A percentile compares a stretch with the other conserved stretches of the same genome.
Conservation (phyloP, 2,797 vertebrate species). For the Arvicola amphibius region DNA sequence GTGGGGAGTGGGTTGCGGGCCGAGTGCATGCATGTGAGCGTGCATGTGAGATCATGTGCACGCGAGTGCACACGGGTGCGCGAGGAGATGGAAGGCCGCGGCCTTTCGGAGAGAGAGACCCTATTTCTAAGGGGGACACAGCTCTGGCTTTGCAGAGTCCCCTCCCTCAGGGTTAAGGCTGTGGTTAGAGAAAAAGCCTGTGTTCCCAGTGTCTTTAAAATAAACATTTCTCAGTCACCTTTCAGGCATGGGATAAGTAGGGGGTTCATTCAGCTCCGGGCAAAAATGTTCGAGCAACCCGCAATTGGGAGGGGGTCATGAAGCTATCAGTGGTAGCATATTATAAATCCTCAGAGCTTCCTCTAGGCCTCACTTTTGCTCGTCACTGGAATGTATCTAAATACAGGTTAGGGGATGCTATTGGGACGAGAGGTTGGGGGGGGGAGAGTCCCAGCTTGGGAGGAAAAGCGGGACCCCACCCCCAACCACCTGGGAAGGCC, state of each 20-base stretch:
- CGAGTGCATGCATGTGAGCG: constrained; percentile 58
- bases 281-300: constrained; percentile 44
- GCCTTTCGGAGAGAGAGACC: constrained; percentile 24
- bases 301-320: neutral
- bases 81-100: constrained; percentile 13
- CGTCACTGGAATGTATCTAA: constrained; percentile 42
- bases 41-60: constrained; percentile 29
- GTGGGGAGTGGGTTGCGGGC: constrained; percentile 54
- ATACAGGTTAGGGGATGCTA: neutral
- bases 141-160: constrained; percentile 2
- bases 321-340: constrained; percentile 25
- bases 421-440: neutral
- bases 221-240: neutral
- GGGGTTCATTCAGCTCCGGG: constrained; percentile 33
- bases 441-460: constrained; percentile 28
- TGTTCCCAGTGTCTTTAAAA: neutral
- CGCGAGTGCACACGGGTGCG: constrained; percentile 56
- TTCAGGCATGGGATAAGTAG: neutral
- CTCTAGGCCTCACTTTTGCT: constrained; percentile 24
- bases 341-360: constrained; percentile 51
- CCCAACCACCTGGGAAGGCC: constrained; percentile 73
- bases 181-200: constrained; percentile 32
- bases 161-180: neutral
- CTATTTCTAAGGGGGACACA: constrained; percentile 56
- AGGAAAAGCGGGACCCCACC: constrained; percentile 72